Conservation (phyloP, 2,888 invertebrate species). For the Athripsodes cinereus region DNA sequence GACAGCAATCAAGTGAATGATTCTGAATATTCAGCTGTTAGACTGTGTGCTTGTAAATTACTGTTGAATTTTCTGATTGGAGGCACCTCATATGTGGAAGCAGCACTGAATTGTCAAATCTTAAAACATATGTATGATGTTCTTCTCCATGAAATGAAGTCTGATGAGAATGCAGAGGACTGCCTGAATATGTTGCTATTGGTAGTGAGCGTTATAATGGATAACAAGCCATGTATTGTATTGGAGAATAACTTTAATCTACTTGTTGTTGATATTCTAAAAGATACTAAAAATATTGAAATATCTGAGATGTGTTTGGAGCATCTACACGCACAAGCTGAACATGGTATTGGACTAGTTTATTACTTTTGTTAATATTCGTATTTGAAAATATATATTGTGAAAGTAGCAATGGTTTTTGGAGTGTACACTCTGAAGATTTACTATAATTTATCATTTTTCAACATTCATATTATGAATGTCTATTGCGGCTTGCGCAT, state of each 20-base stretch:
- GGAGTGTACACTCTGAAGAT: too few species aligned
- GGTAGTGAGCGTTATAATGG: slow-evolving; percentile 56
- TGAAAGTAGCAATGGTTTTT: too few species aligned
- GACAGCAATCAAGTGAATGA: slow-evolving; percentile 10
- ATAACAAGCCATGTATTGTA: slow-evolving; percentile 55
- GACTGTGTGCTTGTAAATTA: slow-evolving; percentile 63
- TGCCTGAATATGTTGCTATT: slow-evolving; percentile 50
- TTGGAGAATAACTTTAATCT: slow-evolving; percentile 51
- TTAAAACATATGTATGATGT: slow-evolving; percentile 50
- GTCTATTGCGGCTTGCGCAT: too few species aligned
- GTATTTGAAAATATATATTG: background rate
- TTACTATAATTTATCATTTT: too few species aligned
- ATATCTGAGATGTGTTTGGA: slow-evolving; percentile 72
- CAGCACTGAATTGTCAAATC: slow-evolving; percentile 50
- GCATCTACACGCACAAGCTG: slow-evolving; percentile 68
- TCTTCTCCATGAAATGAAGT: slow-evolving; percentile 42
- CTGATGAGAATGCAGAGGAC: slow-evolving; percentile 50
- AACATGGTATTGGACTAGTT: slow-evolving; percentile 52
- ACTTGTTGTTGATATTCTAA: slow-evolving; percentile 57
- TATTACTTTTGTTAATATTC: slow-evolving; percentile 6
- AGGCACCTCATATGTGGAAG: slow-evolving; percentile 60
- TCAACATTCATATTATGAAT: too few species aligned
- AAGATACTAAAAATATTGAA: slow-evolving; percentile 61
- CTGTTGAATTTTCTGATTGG: slow-evolving; percentile 75
- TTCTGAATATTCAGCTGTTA: slow-evolving; percentile 40